Base-by-base conservation (phyloP, 2,113 vertebrate species). In the Cyanistes caeruleus region DNA sequence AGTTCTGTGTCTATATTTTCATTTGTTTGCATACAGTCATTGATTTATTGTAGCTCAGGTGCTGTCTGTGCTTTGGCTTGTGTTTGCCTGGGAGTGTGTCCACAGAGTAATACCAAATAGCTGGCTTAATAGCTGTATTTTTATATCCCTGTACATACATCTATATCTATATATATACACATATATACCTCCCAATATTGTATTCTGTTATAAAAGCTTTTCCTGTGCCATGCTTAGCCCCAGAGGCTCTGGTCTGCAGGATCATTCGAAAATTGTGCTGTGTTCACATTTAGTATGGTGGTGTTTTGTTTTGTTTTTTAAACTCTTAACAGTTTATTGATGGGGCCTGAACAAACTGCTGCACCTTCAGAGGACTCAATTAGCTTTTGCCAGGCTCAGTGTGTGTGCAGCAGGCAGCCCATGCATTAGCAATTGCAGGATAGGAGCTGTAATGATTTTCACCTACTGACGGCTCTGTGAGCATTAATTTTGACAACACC, bases 271-370 rank as follows among this genome's bases (percentile, higher is more conserved):
- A 93, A 78, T 81, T 93, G 37, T 79, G 49, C 83, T 75, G 76
- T 76, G 86, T 94, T 92, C 93, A 90, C 86, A 62, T 95, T 93
- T 86, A 78, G 74, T 86, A 72, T 69, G 65, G 58, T 51, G 39
- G 28, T 68, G 37, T 18, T 92, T 87, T 51, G 83, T 84, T 95
- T 96, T 89, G 79, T 67, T 92, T 96, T 94, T 95, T 84, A 74
- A 90, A 95, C 75, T 90, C 75, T 93, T 90, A 95, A 84, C 80
- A 87, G 76, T 79, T 96, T 95, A 96, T 96, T 96, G 95, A 86
- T 95, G 92, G 90, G 75, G 69, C 65, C 68, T 86, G 55, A 67
- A 77, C 87, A 95, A 89, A 87, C 70, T 70, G 87, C 93, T 80
- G 91, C 55, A 59, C 92, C 75, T 96, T 94, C 49, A n/a, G 77